Evolutionary conservation across 2,888 invertebrate genomes (phyloP), one percentile per base, ranked within the genome.

Genomic region (Caenorhabditis sulstoni): DNA sequence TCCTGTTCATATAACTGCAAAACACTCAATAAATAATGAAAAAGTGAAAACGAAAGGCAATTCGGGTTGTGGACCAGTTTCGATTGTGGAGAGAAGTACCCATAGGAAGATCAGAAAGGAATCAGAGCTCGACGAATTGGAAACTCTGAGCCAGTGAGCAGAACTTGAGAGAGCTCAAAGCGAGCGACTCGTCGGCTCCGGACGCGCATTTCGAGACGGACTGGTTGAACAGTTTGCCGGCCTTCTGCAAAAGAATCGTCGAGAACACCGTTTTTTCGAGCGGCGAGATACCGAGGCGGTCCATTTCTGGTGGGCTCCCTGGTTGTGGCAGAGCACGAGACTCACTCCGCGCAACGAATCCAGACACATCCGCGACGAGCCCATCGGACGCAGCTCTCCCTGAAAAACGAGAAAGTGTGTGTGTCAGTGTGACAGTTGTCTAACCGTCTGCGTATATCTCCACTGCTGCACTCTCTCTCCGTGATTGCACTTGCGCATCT

Each of bases 281-380:
- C 11, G 53, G 14, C 62, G 29, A 55, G 71, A 49, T 53, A 86
- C 86, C 79, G 85, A 85, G 45, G 75, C 70, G 64, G 94, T 94
- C 97, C 97, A 98, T 88, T 95, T 95, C 91, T 97, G 97, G 83
- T 94, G 93, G 0, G 95, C 95, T 12, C 95, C 94, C 92, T 95
- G 94, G 90, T 95, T 95, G 88, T 96, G 96, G 89, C 97, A 97
- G 91, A 97, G 97, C 85, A 94, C 94, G 11, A 97, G 92, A 68
- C 93, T 92, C 0, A 96, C 95, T 57, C 92, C 92, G 57, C 92
- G 92, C 79, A 93, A 92, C 0, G 85, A 81, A 58, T 93, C 92
- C 0, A 94, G 94, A 91, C 97, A 96, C 85, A 98, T 91, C 89
- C 97, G 96, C 12, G 96, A 91, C 39, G 95, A 92, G 81, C 95